Evolutionary conservation across 2,888 invertebrate genomes (phyloP), one percentile per base, ranked within the genome.

Genomic region (Corythucha ciliata): DNA sequence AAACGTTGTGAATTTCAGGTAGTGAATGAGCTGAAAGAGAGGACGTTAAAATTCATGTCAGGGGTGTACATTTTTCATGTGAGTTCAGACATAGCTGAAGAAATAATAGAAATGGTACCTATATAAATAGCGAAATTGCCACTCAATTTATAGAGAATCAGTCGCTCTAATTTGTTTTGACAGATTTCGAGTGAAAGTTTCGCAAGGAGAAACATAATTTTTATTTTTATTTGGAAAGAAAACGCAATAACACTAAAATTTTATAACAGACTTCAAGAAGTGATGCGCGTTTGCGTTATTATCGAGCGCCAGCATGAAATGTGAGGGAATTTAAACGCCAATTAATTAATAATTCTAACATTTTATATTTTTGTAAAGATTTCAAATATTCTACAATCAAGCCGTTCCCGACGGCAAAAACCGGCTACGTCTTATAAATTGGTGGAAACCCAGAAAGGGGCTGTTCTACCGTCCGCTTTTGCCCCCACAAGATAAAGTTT

Each of bases 331-430:
- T 5, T 8, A 22, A 8, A 14, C 10, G 14, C 22, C 16, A 34
- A 20, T 4, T 27, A 39, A 47, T 54, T 3, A 27, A n/a, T 42
- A 10, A 16, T 39, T n/a, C 16, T 20, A 16, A 41, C 7, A 12
- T 8, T 6, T 40, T 10, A 41, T 18, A 29, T 2, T 36, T 54
- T n/a, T n/a, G n/a, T n/a, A n/a, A n/a, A 81, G 81, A 29, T 83
- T 79, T 61, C 73, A 82, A 10, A 71, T 84, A 36, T 81, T 80
- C 65, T 84, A 81, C 67, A 83, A 80, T 65, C 83, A 83, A 67
- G 81, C 78, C 0, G 71, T 73, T 1, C 74, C 83, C 0, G 68
- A 76, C 48, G 74, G 72, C 12, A 67, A 70, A 14, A 49, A 53
- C 27, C 73, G 75, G 58, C 66, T 84, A 33, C 68, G 72, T 2